These are phyloP conservation scores for Schizopygopsis malacanthus DNA, from an alignment of 2,797 vertebrate genomes.

Conservation along the genomic window DNA sequence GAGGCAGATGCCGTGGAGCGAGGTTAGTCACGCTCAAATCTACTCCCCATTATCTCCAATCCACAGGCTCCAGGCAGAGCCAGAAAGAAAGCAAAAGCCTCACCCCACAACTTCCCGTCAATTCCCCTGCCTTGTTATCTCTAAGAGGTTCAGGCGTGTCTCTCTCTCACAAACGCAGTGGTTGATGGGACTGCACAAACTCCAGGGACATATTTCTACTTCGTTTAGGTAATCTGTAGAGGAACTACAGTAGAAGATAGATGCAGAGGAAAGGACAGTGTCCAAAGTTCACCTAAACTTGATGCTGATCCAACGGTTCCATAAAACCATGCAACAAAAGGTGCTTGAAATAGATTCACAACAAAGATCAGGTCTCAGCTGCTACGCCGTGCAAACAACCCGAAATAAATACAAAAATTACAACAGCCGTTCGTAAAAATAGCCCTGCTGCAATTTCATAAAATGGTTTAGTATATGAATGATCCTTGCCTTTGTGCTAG, in stretches of 20 bases:
- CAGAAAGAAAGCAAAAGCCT: background rate
- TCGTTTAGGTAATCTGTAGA: constrained; percentile 35
- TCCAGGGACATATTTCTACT: constrained; percentile 33
- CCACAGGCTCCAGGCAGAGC: background rate
- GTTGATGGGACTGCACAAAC: constrained; percentile 10
- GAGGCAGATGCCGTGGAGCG: background rate
- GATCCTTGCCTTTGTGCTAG: background rate
- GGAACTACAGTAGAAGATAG: constrained; percentile 69
- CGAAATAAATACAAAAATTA: background rate
- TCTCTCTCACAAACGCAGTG: background rate
- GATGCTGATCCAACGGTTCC: constrained; percentile 23
- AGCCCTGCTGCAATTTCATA: background rate
- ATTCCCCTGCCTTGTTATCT: constrained; percentile 35
- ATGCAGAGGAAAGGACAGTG: constrained; percentile 60
- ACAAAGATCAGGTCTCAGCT: constrained; percentile 18
- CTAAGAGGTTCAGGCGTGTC: constrained; percentile 10
- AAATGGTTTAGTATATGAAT: constrained; percentile 6
- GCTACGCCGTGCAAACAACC: background rate
- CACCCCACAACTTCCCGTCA: constrained; percentile 37
- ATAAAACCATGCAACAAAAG: constrained; percentile 52
- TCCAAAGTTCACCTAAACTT: constrained; percentile 75
- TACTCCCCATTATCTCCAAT: constrained; percentile 36
- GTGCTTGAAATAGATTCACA: constrained; percentile 49
- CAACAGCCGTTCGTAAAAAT: background rate
- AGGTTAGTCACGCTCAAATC: constrained; percentile 34